Conservation (phyloP, 2,888 invertebrate species). For the Scrobipalpa atriplicella region DNA sequence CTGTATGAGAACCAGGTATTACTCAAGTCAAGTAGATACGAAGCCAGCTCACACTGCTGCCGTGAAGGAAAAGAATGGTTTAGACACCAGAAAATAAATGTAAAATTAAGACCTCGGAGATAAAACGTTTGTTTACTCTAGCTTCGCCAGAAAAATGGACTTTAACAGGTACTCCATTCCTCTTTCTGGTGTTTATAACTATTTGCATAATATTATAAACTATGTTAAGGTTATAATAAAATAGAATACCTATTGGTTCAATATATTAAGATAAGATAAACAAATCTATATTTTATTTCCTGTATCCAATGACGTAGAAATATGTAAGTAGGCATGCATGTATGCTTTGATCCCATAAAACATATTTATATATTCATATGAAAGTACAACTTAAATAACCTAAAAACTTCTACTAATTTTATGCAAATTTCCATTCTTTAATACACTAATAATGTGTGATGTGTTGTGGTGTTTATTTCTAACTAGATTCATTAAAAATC, state of each 20-base stretch:
- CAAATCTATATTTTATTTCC: conserved; percentile 15
- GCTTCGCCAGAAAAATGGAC: conserved; percentile 86
- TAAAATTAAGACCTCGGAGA: conserved; percentile 78
- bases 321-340: conserved; percentile 13
- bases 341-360: not conserved
- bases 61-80: conserved; percentile 52
- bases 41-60: conserved; percentile 56
- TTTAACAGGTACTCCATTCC: conserved; percentile 68
- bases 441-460: too few relatives aligned
- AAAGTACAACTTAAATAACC: not conserved
- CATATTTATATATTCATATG: not conserved
- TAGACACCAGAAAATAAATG: conserved; percentile 66
- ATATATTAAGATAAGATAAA: conserved; percentile 6
- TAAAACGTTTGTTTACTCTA: conserved; percentile 80
- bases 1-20: conserved; percentile 58
- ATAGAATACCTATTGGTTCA: too few relatives aligned
- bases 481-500: too few relatives aligned
- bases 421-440: too few relatives aligned
- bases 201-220: not conserved
- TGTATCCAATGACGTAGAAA: conserved; percentile 17
- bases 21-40: conserved; percentile 67
- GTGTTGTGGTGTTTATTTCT: too few relatives aligned
- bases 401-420: too few relatives aligned
- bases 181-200: not conserved
- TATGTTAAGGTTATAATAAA: too few relatives aligned